These are phyloP conservation scores for Carcina quercana DNA, from an alignment of 2,888 invertebrate species.

Conservation along the genomic window DNA sequence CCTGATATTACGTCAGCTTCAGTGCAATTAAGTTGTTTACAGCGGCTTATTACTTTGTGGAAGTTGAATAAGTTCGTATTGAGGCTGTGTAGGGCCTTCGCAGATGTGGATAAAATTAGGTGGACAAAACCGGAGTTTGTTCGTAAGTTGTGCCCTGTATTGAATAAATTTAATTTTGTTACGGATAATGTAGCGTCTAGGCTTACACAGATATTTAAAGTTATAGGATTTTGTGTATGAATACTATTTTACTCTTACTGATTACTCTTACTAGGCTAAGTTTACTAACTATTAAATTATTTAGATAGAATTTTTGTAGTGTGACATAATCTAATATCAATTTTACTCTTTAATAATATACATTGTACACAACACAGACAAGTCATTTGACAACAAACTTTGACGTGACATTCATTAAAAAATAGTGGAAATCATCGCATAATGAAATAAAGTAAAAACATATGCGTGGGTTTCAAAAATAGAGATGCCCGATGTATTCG, in stretches of 20 bases:
- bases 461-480: background rate
- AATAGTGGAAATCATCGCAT: background rate
- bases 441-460: background rate
- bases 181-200: background rate
- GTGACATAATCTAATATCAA: too few species aligned
- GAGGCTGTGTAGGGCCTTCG: background rate
- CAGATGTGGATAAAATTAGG: background rate
- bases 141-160: too few species aligned
- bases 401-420: background rate
- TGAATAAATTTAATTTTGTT: background rate
- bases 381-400: too few species aligned
- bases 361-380: too few species aligned
- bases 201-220: background rate
- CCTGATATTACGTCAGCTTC: constrained; percentile 55
- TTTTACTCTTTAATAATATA: too few species aligned
- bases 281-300: too few species aligned
- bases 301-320: too few species aligned
- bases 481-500: too few species aligned
- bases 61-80: background rate
- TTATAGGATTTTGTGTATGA: background rate
- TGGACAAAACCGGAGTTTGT: too few species aligned
- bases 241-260: too few species aligned
- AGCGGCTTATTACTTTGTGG: constrained; percentile 5
- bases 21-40: constrained; percentile 50
- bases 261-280: too few species aligned